Percentiles rank a stretch among this genome's conserved stretches.
Evolutionary conservation across 2,888 invertebrate genomes (phyloP).

Genomic region (Nemapogon koenigi): DNA sequence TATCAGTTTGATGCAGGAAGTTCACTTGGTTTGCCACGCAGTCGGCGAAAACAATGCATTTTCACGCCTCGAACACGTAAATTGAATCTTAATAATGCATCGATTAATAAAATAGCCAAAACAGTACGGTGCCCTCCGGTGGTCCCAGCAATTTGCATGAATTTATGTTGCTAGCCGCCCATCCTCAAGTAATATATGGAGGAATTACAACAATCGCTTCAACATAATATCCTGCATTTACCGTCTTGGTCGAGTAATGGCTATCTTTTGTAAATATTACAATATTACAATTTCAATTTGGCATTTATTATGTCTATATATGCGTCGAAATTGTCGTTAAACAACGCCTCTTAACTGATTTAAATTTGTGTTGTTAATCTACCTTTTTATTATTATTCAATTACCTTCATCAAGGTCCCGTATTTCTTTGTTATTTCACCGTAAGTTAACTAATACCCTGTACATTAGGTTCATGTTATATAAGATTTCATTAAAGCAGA

Average conservation of each 20-base stretch:
- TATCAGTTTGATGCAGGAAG: conserved; percentile 4
- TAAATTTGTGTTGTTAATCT: no score
- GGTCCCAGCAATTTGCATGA: conserved; percentile 37
- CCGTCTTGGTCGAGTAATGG: neutral
- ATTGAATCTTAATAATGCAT: conserved; percentile 53
- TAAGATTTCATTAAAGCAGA: no score
- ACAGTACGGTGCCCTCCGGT: conserved; percentile 22
- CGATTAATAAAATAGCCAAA: conserved; percentile 43
- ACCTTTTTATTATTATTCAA: no score
- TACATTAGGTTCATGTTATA: no score
- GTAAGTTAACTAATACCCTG: no score
- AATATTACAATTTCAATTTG: no score
- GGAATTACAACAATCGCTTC: conserved; percentile 8
- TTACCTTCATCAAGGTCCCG: no score
- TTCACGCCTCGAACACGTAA: conserved; percentile 20
- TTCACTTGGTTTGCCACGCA: neutral
- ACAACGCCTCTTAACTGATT: no score
- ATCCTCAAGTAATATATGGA: conserved; percentile 20
- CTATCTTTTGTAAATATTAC: neutral
- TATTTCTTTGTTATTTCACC: no score
- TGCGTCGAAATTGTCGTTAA: no score
- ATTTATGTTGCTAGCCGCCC: conserved; percentile 28
- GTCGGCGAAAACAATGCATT: conserved; percentile 4
- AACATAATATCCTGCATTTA: neutral
- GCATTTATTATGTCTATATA: no score